Base-by-base conservation (phyloP, 2,888 invertebrate species). In the Palloptera scutellata region DNA sequence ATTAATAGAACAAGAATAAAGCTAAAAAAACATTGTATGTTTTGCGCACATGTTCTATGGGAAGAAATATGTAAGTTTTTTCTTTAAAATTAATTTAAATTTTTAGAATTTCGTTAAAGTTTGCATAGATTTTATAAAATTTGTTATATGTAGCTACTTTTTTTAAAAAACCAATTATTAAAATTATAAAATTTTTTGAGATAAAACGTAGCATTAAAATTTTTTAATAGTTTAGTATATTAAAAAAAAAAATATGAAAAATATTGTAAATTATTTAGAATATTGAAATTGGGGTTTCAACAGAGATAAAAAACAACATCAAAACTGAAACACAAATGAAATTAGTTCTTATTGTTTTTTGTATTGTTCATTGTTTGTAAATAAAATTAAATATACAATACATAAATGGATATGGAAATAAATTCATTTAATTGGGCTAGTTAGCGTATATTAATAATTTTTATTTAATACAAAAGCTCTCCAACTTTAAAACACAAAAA, bases 51-150 rank as follows among this genome's bases (percentile, higher is more conserved):
- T 48, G 48, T 6, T 48, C 10, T 48, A n/a, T 15, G 13, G 12
- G 13, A 11, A 15, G 5, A 48, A 15, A n/a, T 48, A 48, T 48
- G 13, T 48, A 48, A 30, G 0, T n/a, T 5, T 48, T 48, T 48
- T 48, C 48, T 48, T 48, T 15, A 12, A 52, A n/a, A 42, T 53
- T 15, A 6, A 48, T 64, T 59, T 10, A 61, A 15, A 66, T 48
- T 63, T 15, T 43, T 61, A 20, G 61, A 48, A 45, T 67, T 72
- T 71, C 68, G 69, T 72, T 71, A 53, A 69, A 69, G 72, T 72
- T 71, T 70, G 62, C 65, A 63, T 60, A 63, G 48, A 70, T 67
- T 72, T 63, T 69, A 67, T 66, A 63, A 65, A 54, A 61, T 72
- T 66, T 68, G 68, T 65, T 72, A 68, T 53, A 66, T 62, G 58